Base-by-base conservation (phyloP, 1,140 invertebrate genomes). In the Macrosteles quadrilineatus region DNA sequence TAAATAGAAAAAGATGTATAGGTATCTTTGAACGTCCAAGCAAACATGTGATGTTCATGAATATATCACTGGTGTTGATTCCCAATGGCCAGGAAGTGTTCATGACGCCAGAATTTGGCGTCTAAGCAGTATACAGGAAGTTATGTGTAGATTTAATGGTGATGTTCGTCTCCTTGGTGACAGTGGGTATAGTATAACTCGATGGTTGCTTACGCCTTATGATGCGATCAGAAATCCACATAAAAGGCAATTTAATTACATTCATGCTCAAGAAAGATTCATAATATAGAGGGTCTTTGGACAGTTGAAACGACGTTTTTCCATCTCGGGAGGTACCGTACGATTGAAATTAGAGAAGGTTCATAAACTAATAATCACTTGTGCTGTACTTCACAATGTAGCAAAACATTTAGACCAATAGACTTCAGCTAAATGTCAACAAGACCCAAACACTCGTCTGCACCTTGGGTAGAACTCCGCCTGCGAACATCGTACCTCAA, bases 1-100 rank as follows among this genome's bases (percentile, higher is more conserved):
- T 59, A 30, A 59, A 68, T 29, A 57, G 50, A 68, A 59, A n/a
- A n/a, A n/a, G n/a, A n/a, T n/a, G n/a, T n/a, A n/a, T n/a, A 57
- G 31, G 50, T 9, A 29, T 31, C 57, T 59, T 27, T 29, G 2
- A 23, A 68, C 57, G 17, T 4, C 25, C 59, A 50, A 68, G 30
- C 3, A 36, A 30, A 68, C 25, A n/a, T 40, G 67, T 59, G 53
- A 68, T n/a, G 47, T 1, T 68, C n/a, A 32, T n/a, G 53, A 59
- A 59, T n/a, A 68, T 59, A 65, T 62, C 21, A 62, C 57, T 25
- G 29, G 2, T 6, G 19, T 6, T 29, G 29, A 6, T 27, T 27
- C n/a, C n/a, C n/a, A n/a, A n/a, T n/a, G n/a, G 63, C 63, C 63
- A 36, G 63, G 63, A 17, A 65, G 32, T 65, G 63, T 36, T 19